A percentile compares a stretch with the other conserved stretches of the same genome.
phyloP scores from a whole-genome alignment of 2,113 vertebrate species.

The Puma concolor region DNA sequence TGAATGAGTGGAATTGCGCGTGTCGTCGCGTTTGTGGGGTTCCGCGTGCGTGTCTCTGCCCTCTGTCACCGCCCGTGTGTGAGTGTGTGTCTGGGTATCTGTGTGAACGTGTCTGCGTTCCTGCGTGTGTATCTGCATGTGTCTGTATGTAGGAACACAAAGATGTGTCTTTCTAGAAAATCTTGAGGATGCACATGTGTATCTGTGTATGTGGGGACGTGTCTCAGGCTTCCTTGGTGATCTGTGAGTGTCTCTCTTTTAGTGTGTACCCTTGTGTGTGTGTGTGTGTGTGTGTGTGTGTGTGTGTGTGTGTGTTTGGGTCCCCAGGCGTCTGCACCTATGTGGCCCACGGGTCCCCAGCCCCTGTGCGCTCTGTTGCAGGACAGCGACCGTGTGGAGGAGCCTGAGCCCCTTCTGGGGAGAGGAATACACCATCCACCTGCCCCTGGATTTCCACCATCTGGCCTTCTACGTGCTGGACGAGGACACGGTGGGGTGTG shows the following conservation, averaged over 20 bases:
- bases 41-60: neutral
- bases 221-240: neutral
- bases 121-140: neutral
- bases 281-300: neutral
- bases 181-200: neutral
- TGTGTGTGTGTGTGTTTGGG: too few species aligned
- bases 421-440: slow-evolving; percentile 93
- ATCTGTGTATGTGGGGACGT: neutral
- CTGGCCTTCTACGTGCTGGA: slow-evolving; percentile 94
- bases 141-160: neutral
- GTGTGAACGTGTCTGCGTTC: neutral
- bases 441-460: slow-evolving; percentile 91
- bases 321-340: too few species aligned
- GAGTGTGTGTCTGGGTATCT: neutral
- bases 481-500: slow-evolving; percentile 86
- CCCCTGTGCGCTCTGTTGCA: slow-evolving; percentile 52
- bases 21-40: neutral
- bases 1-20: neutral
- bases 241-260: neutral
- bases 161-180: neutral
- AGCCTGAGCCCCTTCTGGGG: slow-evolving; percentile 96
- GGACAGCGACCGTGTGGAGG: slow-evolving; percentile 94
- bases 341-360: neutral
- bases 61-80: fast-evolving
- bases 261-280: too few species aligned